Conservation (phyloP, 2,888 invertebrate species). For the Metopia argyrocephala region DNA sequence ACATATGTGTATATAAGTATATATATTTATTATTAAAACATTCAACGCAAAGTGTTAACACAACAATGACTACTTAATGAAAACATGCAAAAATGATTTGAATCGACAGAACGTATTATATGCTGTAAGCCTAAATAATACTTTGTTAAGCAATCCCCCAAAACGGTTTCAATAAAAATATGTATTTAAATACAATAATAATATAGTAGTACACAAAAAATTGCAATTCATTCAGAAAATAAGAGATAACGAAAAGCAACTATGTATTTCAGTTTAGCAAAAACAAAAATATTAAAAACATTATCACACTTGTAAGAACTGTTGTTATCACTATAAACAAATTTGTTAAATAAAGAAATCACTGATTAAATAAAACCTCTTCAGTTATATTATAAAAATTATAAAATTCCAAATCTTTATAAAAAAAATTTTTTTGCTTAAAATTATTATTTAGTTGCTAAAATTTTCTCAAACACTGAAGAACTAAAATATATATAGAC, state of each 20-base stretch:
- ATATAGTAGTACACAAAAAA: background rate
- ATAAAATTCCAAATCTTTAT: background rate
- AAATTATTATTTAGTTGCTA: background rate
- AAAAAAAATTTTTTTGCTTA: background rate
- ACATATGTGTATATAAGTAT: too few relatives aligned
- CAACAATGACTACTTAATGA: too few relatives aligned
- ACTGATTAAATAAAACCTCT: background rate
- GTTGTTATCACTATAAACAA: conserved; percentile 24
- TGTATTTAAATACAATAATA: background rate
- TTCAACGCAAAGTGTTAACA: too few relatives aligned
- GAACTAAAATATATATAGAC: background rate
- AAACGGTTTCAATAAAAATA: background rate
- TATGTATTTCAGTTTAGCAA: too few relatives aligned
- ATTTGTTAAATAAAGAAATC: background rate
- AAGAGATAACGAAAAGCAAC: background rate
- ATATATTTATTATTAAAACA: too few relatives aligned
- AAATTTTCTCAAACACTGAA: background rate
- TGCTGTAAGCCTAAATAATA: too few relatives aligned
- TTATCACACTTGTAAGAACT: background rate
- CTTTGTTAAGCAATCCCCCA: background rate
- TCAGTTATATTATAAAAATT: background rate
- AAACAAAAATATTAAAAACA: background rate
- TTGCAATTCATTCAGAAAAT: background rate
- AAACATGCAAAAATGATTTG: too few relatives aligned
- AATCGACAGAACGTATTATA: too few relatives aligned